Evolutionary conservation across 2,888 invertebrate genomes (phyloP).

Genomic region (Metalampra italica): DNA sequence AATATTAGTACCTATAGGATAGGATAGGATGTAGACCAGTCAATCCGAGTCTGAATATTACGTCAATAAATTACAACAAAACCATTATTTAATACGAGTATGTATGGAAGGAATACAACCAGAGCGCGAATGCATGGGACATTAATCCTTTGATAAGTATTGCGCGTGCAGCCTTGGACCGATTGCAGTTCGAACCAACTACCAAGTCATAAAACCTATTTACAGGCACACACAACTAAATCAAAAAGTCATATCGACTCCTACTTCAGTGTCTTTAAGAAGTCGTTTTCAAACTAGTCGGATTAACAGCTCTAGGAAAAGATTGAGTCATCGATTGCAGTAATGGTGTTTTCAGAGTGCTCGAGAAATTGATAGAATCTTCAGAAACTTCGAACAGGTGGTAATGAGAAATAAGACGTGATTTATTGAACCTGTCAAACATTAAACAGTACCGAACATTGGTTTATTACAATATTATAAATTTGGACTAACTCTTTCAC

Average conservation of each 20-base stretch:
- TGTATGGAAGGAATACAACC: background rate
- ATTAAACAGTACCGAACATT: background rate
- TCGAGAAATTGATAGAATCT: slow-evolving; percentile 3
- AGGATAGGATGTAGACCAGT: no score
- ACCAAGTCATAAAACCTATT: slow-evolving; percentile 8
- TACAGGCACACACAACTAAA: slow-evolving; percentile 13
- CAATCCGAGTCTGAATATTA: no score
- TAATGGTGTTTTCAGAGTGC: slow-evolving; percentile 4
- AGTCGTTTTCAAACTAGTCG: background rate
- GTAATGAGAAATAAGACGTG: slow-evolving; percentile 4
- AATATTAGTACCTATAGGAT: no score
- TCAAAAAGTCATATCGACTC: background rate
- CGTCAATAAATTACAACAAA: no score
- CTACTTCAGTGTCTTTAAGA: background rate
- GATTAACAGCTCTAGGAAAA: background rate
- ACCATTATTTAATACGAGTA: no score
- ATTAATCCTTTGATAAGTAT: slow-evolving; percentile 24
- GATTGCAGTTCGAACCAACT: slow-evolving; percentile 13
- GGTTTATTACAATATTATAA: background rate
- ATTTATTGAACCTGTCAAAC: slow-evolving; percentile 2
- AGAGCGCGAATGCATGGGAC: background rate
- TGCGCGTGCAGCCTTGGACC: slow-evolving; percentile 30
- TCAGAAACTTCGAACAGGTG: slow-evolving; percentile 4
- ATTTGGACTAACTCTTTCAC: background rate
- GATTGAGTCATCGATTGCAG: slow-evolving; percentile 7